Evolutionary conservation across 2,113 vertebrate species (phyloP).

Genomic region (Numenius arquata): DNA sequence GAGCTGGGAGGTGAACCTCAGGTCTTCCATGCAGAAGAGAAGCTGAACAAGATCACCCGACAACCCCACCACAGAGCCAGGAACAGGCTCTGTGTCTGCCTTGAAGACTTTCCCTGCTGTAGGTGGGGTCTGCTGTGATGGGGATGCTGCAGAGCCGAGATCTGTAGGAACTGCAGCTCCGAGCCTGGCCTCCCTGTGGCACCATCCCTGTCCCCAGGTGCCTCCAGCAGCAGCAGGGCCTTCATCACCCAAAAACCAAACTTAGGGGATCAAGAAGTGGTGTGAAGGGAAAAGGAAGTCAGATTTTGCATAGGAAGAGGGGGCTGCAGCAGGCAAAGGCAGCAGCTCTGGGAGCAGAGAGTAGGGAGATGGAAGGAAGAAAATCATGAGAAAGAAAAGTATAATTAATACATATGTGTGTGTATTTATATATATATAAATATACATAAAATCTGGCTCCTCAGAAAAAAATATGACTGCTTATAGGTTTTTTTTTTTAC

Average conservation of each 20-base stretch:
- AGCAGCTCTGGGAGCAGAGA: neutral
- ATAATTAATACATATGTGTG: neutral
- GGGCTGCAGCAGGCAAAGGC: neutral
- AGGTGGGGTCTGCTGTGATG: too few species aligned
- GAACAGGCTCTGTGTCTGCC: neutral
- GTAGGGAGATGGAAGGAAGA: neutral
- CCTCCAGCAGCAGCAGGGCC: neutral
- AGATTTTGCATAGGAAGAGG: neutral
- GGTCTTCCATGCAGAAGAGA: too few species aligned
- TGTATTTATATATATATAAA: too few species aligned
- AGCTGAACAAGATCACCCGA: neutral
- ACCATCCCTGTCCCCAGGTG: neutral
- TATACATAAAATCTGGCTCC: neutral
- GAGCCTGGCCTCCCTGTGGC: neutral
- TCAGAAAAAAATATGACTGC: neutral
- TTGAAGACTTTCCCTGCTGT: neutral
- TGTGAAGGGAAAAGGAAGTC: neutral
- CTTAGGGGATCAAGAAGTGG: neutral
- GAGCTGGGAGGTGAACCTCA: neutral
- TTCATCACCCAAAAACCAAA: neutral
- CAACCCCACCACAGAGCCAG: neutral
- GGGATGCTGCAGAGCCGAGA: too few species aligned
- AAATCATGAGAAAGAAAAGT: neutral
- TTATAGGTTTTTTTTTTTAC: too few species aligned
- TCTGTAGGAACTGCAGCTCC: neutral